Percentiles rank a stretch among this genome's conserved stretches.
These are phyloP conservation scores for Limnephilus marmoratus DNA, from an alignment of 2,888 invertebrate genomes.

Conservation along the genomic window DNA sequence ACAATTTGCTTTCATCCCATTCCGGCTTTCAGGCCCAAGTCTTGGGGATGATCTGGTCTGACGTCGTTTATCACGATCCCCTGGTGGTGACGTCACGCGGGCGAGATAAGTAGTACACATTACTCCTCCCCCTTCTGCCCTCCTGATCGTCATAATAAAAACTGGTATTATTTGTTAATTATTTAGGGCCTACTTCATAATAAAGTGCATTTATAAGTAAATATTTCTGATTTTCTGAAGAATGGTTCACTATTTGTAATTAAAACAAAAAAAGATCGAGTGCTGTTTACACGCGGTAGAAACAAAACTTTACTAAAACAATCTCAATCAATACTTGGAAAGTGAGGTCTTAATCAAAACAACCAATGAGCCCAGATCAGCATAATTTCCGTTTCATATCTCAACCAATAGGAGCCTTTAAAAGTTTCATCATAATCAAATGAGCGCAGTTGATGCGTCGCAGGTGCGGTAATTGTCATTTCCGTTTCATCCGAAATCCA, in stretches of 20 bases:
- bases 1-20: conserved; percentile 34
- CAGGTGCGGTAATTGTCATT: too few species aligned
- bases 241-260: not conserved
- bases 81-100: conserved; percentile 51
- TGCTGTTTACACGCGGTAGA: too few species aligned
- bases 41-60: conserved; percentile 44
- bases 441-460: too few species aligned
- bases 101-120: conserved; percentile 62
- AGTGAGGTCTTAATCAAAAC: too few species aligned
- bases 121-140: conserved; percentile 16
- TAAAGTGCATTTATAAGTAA: not conserved
- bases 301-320: too few species aligned
- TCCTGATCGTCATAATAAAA: conserved; percentile 30
- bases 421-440: too few species aligned
- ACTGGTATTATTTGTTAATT: not conserved
- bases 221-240: not conserved
- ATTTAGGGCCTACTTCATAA: not conserved
- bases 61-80: conserved; percentile 61
- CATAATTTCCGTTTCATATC: too few species aligned
- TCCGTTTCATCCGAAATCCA: too few species aligned
- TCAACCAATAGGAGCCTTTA: too few species aligned
- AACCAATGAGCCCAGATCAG: too few species aligned
- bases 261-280: too few species aligned
- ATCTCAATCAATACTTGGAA: too few species aligned
- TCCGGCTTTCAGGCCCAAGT: conserved; percentile 15